Percentiles rank a stretch among this genome's conserved stretches.
phyloP scores from a whole-genome alignment of 2,797 vertebrate genomes.

The Esox lucius region DNA sequence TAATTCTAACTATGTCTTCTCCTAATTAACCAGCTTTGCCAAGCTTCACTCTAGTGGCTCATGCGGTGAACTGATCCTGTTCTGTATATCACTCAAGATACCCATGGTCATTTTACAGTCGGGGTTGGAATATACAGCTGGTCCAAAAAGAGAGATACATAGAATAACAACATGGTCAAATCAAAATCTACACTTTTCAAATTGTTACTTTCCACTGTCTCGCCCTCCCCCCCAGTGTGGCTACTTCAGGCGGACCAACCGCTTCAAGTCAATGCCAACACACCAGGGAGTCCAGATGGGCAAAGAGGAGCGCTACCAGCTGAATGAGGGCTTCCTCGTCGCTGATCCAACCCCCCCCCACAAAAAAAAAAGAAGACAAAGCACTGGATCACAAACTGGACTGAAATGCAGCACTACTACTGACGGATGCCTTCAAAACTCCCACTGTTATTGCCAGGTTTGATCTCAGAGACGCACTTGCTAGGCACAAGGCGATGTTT shows the following conservation, averaged over 20 bases:
- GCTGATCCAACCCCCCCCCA: conserved; percentile 48
- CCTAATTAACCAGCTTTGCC: neutral
- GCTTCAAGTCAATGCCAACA: conserved; percentile 79
- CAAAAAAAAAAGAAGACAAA: conserved; percentile 59
- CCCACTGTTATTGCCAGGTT: neutral
- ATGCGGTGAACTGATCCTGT: neutral
- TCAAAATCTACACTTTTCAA: neutral
- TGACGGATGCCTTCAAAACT: conserved; percentile 32
- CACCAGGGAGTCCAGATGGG: conserved; percentile 83
- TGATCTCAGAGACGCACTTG: neutral
- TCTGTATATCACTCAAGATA: neutral
- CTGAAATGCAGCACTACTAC: conserved; percentile 72
- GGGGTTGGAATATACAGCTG: too few relatives aligned
- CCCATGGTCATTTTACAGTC: neutral
- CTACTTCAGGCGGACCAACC: conserved; percentile 80
- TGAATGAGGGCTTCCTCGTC: conserved; percentile 72
- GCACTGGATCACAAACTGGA: conserved; percentile 87
- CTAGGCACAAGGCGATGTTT: neutral
- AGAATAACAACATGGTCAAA: neutral
- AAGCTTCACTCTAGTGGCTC: neutral
- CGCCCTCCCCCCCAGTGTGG: conserved; percentile 71
- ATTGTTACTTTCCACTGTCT: neutral
- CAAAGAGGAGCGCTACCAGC: conserved; percentile 75
- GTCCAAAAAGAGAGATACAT: neutral
- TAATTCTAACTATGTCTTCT: neutral